Evolutionary conservation across 2,888 invertebrate genomes (phyloP).

Genomic region (Venustoraphidia nigricollis): DNA sequence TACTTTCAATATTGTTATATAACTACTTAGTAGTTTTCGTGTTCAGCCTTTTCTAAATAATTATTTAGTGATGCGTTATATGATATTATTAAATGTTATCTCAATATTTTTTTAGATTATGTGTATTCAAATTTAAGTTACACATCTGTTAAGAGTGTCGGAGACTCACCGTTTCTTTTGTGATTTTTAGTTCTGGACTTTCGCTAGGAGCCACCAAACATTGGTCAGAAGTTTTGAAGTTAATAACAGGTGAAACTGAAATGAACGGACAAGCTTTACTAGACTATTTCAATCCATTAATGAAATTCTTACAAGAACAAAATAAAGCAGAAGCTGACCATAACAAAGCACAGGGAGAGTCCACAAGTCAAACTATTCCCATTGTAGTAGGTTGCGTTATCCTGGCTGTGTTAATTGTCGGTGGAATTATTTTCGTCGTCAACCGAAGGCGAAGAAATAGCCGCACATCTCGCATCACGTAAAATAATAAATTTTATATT

Average conservation of each 20-base stretch:
- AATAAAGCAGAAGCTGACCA: conserved; percentile 28
- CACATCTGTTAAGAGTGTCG: no score
- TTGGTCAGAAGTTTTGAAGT: conserved; percentile 41
- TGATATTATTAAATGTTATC: no score
- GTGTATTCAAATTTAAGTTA: no score
- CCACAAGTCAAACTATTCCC: neutral
- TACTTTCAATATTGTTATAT: no score
- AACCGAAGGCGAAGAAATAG: no score
- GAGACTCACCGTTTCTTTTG: conserved; percentile 2
- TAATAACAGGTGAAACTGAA: conserved; percentile 35
- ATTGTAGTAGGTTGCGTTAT: neutral
- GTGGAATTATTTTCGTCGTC: neutral
- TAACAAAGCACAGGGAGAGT: neutral
- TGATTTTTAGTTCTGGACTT: conserved; percentile 30
- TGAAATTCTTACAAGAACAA: conserved; percentile 25
- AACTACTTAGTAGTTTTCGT: no score
- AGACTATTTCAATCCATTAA: conserved; percentile 45
- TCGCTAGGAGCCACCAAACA: conserved; percentile 31
- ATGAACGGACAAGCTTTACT: conserved; percentile 36
- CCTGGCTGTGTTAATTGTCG: neutral
- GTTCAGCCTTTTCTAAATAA: no score
- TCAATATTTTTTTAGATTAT: no score
- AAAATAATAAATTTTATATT: no score
- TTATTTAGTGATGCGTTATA: no score
- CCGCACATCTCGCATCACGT: no score